phyloP scores from a whole-genome alignment of 2,113 vertebrate genomes.

The Sminthopsis crassicaudata region DNA sequence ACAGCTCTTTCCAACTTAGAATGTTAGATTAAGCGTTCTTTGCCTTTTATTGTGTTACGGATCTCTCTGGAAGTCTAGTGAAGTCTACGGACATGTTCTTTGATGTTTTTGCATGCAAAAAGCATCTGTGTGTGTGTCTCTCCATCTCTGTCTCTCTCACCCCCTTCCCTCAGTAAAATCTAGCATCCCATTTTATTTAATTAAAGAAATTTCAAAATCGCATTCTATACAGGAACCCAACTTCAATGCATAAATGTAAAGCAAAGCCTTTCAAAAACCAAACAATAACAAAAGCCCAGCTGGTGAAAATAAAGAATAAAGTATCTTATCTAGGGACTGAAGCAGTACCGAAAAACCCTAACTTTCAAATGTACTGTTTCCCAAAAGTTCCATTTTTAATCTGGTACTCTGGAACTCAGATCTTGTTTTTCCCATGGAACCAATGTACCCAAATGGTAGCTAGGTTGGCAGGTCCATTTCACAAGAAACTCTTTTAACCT shows the following conservation, averaged over 20 bases:
- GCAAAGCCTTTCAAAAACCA: not conserved
- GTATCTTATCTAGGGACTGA: too few relatives aligned
- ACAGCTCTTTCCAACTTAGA: not conserved
- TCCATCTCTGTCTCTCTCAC: too few relatives aligned
- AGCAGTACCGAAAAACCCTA: not conserved
- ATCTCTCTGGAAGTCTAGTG: not conserved
- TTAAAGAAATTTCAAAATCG: not conserved
- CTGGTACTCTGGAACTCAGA: not conserved
- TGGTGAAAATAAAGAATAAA: not conserved
- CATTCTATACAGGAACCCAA: not conserved
- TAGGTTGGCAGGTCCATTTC: not conserved
- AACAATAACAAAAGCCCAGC: not conserved
- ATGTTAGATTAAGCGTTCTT: not conserved
- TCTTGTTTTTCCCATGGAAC: constrained; percentile 6
- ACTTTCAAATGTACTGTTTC: not conserved
- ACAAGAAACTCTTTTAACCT: not conserved
- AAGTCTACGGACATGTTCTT: not conserved
- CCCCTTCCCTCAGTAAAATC: not conserved
- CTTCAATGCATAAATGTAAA: not conserved
- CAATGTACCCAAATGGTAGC: not conserved
- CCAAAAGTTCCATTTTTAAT: not conserved
- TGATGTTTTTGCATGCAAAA: not conserved
- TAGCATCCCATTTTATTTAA: not conserved
- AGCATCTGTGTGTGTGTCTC: not conserved
- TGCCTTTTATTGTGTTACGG: not conserved